Base-by-base conservation (phyloP, 1,140 invertebrate genomes). In the Xylocopa sonorina region DNA sequence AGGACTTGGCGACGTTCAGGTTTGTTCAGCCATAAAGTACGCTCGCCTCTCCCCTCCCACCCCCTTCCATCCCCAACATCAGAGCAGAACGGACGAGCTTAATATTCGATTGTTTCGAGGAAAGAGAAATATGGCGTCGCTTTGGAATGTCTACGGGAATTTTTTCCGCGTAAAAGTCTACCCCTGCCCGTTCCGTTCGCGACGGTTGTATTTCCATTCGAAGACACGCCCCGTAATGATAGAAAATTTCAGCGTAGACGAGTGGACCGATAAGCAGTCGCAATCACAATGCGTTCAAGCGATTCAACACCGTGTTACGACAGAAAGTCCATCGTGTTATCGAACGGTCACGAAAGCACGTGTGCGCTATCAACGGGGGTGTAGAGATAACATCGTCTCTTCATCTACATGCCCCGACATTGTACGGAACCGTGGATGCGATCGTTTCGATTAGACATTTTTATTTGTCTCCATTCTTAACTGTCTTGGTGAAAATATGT, bases 211-310 rank as follows among this genome's bases (percentile, higher is more conserved):
- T 53, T 55, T 67, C 53, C 29, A 43, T 38, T 3, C 32, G 62
- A 60, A 60, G 60, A 32, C 29, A 50, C 38, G 46, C 51, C 46
- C 50, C 5, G 50, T 81, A 81, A 81, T 81, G 62, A 50, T 67
- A 34, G 81, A 81, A 71, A 66, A 83, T 81, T 83, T 83, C 58
- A 69, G 38, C 34, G 53, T 43, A 48, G 68, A 29, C 55, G 55
- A 10, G 27, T 18, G 55, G 66, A 46, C 48, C 43, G 69, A 64
- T 75, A 82, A 82, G 57, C 78, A 68, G 60, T 16, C 62, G 68
- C 72, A 71, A 81, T 83, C 67, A 34, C 58, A 48, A 64, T 58
- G 72, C 46, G 41, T 55, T 18, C 50, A n/a, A 32, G 34, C 53
- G 43, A 46, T 57, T 32, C 55, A 27, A 32, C 29, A 57, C 55